Evolutionary conservation across 2,888 invertebrate species (phyloP).

Genomic region (Nematopogon swammerdamellus): DNA sequence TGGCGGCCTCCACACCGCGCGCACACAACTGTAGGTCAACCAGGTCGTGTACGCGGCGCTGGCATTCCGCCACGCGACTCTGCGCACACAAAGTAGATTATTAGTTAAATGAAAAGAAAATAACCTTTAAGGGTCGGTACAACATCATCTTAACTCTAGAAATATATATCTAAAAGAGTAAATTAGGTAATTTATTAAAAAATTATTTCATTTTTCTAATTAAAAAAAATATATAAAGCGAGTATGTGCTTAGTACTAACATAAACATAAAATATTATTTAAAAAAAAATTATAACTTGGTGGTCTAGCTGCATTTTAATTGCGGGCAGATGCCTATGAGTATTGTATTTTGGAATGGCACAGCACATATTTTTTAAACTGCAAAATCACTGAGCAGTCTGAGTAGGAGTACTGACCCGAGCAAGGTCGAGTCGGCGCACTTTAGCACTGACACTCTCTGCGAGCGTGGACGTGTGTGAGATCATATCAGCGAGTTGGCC

Average conservation of each 20-base stretch:
- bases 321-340: too few relatives aligned
- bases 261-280: too few relatives aligned
- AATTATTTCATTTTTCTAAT: too few relatives aligned
- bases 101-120: conserved; percentile 12
- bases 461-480: conserved; percentile 79
- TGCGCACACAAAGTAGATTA: conserved; percentile 21
- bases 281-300: conserved; percentile 1
- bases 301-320: too few relatives aligned
- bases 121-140: background rate
- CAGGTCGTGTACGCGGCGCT: conserved; percentile 90
- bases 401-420: too few relatives aligned
- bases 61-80: conserved; percentile 91
- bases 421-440: conserved; percentile 91
- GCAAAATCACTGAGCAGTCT: too few relatives aligned
- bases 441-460: conserved; percentile 94
- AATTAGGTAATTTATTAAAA: too few relatives aligned
- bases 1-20: conserved; percentile 94
- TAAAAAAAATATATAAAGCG: background rate
- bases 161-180: background rate
- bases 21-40: conserved; percentile 94
- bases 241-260: too few relatives aligned
- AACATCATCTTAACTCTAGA: too few relatives aligned
- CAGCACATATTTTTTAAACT: too few relatives aligned
- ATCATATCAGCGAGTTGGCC: conserved; percentile 83
- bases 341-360: too few relatives aligned